A percentile compares a stretch with the other conserved stretches of the same genome.
phyloP scores from a whole-genome alignment of 2,113 vertebrate genomes.

The Tretioscincus oriximinensis region DNA sequence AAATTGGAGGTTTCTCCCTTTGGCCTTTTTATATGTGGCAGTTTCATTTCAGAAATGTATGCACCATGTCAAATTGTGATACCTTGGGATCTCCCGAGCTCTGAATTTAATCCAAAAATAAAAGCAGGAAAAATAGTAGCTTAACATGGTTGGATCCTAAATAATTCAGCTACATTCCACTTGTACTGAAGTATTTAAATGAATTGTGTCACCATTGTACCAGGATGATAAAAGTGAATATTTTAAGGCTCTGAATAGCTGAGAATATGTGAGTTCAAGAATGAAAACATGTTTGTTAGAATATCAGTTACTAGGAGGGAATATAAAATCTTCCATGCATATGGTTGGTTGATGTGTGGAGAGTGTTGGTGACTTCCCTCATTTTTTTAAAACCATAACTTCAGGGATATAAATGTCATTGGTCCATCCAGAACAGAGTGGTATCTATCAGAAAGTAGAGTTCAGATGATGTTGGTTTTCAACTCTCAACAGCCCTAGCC shows the following conservation, averaged over 20 bases:
- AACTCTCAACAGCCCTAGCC: too few species aligned
- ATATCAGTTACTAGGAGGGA: background rate
- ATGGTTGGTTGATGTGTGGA: background rate
- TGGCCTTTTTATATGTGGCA: conserved; percentile 20
- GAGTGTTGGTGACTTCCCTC: background rate
- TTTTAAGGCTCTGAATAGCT: too few species aligned
- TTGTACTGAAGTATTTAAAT: background rate
- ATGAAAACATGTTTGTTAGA: background rate
- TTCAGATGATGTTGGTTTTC: too few species aligned
- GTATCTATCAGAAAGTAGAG: background rate
- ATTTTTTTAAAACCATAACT: background rate
- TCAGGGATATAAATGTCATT: background rate
- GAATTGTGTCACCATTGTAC: background rate
- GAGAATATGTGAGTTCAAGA: background rate
- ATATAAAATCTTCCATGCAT: background rate
- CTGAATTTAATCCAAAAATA: background rate
- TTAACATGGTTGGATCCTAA: background rate
- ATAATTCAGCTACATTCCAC: background rate
- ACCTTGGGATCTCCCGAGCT: background rate
- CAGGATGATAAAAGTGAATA: background rate
- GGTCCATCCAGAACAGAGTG: background rate
- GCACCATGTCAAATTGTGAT: background rate
- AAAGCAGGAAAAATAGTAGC: too few species aligned
- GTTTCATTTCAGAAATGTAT: background rate
- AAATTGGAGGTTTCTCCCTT: background rate